Evolutionary conservation across 2,113 vertebrate species (phyloP), one percentile per base, ranked within the genome.

Genomic region (Lepus timidus): DNA sequence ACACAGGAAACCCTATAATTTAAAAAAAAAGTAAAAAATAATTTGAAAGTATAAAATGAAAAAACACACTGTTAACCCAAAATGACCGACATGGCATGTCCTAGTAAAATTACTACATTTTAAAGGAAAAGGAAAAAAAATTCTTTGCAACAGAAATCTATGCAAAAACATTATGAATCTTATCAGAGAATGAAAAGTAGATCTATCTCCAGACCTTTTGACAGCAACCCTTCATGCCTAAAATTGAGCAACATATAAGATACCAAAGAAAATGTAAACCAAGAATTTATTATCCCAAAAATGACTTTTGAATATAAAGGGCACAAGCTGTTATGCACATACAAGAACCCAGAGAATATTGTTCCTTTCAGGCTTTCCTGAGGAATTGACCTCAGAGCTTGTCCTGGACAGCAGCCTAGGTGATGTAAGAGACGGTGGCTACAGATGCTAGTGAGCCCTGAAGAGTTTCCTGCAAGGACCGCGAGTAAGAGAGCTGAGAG

Each of bases 221-320:
- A 76, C 39, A 70, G 39, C 10, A 71, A 61, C 2, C 31, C 23
- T 82, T 68, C 23, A 44, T 86, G 39, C 52, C 93, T 33, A 96
- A 82, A 76, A 29, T 10, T 81, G 75, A 76, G 49, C 52, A 82
- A 67, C 68, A 44, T n/a, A 90, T 90, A 79, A 87, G 71, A 87
- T 29, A 76, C 17, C 85, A 20, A 91, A 88, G 64, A 39, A 90
- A 61, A 90, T 39, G 27, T 23, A n/a, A 93, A 64, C 76, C 58
- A 85, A 86, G 39, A 81, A 68, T 51, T 67, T 84, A 70, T 74
- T 44, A 79, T 67, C 29, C 36, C 79, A 36, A 68, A 67, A 86
- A 90, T 67, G 65, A 76, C 76, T 92, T 95, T 52, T 31, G 22
- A 73, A 36, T 62, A 65, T 78, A 82, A 86, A 87, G 89, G 58